Percentiles rank a stretch among this genome's conserved stretches.
phyloP scores from a whole-genome alignment of 1,140 invertebrate species.

The Pogonomyrmex californicus region DNA sequence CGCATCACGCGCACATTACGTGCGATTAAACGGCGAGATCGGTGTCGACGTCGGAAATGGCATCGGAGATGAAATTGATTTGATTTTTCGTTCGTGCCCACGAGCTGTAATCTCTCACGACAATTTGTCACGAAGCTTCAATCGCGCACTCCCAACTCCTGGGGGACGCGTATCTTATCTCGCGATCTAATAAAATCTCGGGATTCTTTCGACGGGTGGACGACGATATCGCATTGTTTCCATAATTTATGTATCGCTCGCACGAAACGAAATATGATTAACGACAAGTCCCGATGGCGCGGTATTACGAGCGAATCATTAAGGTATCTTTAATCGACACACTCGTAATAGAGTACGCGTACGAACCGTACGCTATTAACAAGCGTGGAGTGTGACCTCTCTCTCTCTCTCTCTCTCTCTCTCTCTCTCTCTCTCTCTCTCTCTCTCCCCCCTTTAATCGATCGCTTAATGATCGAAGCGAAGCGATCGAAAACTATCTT shows the following conservation, averaged over 20 bases:
- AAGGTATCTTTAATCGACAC: conserved; percentile 76
- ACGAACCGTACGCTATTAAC: conserved; percentile 67
- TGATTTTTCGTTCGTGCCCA: neutral
- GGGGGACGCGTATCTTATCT: conserved; percentile 11
- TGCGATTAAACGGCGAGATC: neutral
- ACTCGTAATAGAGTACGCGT: conserved; percentile 62
- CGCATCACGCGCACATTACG: conserved; percentile 1
- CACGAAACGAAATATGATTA: conserved; percentile 41
- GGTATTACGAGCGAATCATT: conserved; percentile 73
- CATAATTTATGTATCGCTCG: conserved; percentile 48
- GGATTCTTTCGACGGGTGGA: neutral
- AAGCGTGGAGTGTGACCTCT: conserved; percentile 74
- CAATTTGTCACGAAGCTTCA: conserved; percentile 32
- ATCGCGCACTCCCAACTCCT: neutral
- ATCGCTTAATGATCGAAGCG: conserved; percentile 78
- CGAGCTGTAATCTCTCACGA: conserved; percentile 18
- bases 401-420: neutral
- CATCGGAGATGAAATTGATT: conserved; percentile 26
- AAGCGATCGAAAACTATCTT: conserved; percentile 75
- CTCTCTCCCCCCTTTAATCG: conserved; percentile 76
- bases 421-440: no score
- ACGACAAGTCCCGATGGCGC: conserved; percentile 52
- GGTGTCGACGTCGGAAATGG: neutral
- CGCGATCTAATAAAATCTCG: conserved; percentile 27
- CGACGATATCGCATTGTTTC: conserved; percentile 24